Conservation (phyloP, 2,888 invertebrate species). For the Drosophila subsilvestris region DNA sequence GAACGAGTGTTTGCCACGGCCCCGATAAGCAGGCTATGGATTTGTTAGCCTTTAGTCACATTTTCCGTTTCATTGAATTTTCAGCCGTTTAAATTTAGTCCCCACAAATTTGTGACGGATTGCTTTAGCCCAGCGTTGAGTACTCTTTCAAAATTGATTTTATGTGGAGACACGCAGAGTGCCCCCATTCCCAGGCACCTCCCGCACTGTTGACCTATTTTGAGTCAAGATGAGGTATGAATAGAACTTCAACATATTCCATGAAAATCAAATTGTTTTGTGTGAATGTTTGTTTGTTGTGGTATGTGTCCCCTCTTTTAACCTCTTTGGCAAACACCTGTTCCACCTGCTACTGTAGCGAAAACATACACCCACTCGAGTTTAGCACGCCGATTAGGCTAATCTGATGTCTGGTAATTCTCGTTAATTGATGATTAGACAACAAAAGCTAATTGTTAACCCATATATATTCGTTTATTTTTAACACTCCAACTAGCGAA, state of each 20-base stretch:
- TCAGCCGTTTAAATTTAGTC: slow-evolving; percentile 71
- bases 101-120: slow-evolving; percentile 36
- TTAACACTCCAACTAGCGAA: slow-evolving; percentile 9
- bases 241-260: not conserved
- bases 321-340: slow-evolving; percentile 7
- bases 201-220: slow-evolving; percentile 21
- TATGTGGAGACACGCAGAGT: not conserved
- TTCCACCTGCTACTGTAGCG: not conserved
- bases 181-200: not conserved
- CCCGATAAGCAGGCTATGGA: slow-evolving; percentile 72
- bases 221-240: not conserved
- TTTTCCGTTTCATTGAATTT: slow-evolving; percentile 69
- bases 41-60: slow-evolving; percentile 62
- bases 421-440: slow-evolving; percentile 12
- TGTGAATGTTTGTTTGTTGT: not conserved
- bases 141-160: slow-evolving; percentile 37
- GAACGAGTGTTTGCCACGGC: slow-evolving; percentile 47
- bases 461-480: not conserved
- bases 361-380: slow-evolving; percentile 16
- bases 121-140: not conserved
- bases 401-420: slow-evolving; percentile 18
- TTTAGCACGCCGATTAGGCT: slow-evolving; percentile 10
- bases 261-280: not conserved
- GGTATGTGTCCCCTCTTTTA: not conserved
- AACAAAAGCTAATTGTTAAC: not conserved